Conservation (phyloP, 2,797 vertebrate genomes). For the Orientallactaga sibirica region DNA sequence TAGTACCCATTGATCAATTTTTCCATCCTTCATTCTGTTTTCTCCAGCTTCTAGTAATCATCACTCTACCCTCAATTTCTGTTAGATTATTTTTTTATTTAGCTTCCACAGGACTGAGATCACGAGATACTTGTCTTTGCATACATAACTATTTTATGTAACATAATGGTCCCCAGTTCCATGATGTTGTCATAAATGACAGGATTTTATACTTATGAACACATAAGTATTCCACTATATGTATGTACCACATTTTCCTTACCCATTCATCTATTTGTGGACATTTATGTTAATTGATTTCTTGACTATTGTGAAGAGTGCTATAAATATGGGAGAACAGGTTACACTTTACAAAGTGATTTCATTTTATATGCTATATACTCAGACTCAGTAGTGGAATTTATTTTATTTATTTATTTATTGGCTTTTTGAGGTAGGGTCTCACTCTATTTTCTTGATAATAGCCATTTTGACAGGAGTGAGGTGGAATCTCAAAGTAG, state of each 20-base stretch:
- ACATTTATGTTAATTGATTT: no score
- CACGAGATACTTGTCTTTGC: background rate
- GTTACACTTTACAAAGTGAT: background rate
- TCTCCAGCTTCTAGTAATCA: no score
- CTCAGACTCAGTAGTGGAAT: background rate
- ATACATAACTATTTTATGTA: background rate
- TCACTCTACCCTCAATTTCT: background rate
- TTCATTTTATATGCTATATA: background rate
- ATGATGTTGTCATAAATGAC: no score
- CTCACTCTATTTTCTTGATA: no score
- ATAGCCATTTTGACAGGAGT: no score
- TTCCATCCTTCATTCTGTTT: background rate
- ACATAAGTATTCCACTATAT: background rate
- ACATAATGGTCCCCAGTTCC: no score
- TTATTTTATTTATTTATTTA: no score
- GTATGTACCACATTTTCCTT: background rate
- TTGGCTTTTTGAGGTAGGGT: no score
- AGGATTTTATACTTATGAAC: no score
- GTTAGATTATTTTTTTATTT: background rate
- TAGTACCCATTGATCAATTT: background rate
- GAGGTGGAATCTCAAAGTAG: no score
- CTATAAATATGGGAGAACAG: background rate
- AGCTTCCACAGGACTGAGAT: background rate
- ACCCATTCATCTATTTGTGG: background rate
- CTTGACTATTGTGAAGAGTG: no score